A percentile compares a stretch with the other conserved stretches of the same genome.
These are phyloP conservation scores for Petromus typicus DNA, from an alignment of 2,113 vertebrate species.

Conservation along the genomic window DNA sequence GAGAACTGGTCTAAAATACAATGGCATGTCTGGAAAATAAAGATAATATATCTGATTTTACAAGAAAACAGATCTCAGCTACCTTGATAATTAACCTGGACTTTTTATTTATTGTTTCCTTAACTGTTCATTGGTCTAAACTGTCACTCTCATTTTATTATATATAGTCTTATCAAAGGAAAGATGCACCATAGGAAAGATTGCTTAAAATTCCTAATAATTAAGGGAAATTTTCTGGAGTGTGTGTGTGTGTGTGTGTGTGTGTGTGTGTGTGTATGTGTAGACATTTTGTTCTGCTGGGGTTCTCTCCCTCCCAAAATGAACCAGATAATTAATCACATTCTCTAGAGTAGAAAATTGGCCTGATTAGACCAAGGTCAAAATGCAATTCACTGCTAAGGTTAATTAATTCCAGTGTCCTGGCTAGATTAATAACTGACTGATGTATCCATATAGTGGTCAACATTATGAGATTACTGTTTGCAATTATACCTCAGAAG, in stretches of 20 bases:
- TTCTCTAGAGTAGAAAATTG: constrained; percentile 71
- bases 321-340: constrained; percentile 75
- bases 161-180: constrained; percentile 4
- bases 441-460: constrained; percentile 49
- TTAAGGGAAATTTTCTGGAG: background rate
- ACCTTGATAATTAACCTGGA: background rate
- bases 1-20: background rate
- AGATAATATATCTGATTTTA: background rate
- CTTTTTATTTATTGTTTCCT: constrained; percentile 6
- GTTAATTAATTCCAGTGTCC: constrained; percentile 72
- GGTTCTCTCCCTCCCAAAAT: constrained; percentile 48
- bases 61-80: constrained; percentile 11
- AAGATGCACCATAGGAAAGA: background rate
- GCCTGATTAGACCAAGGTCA: constrained; percentile 75
- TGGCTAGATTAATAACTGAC: constrained; percentile 61
- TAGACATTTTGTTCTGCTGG: constrained; percentile 24
- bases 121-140: background rate
- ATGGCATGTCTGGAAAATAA: background rate
- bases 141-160: background rate
- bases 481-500: constrained; percentile 43
- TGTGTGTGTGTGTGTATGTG: background rate
- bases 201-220: constrained; percentile 31
- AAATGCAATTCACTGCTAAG: constrained; percentile 57
- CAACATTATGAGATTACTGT: constrained; percentile 15
- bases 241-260: background rate